Conservation (phyloP, 1,140 invertebrate species). For the Eurytemora carolleeae region DNA sequence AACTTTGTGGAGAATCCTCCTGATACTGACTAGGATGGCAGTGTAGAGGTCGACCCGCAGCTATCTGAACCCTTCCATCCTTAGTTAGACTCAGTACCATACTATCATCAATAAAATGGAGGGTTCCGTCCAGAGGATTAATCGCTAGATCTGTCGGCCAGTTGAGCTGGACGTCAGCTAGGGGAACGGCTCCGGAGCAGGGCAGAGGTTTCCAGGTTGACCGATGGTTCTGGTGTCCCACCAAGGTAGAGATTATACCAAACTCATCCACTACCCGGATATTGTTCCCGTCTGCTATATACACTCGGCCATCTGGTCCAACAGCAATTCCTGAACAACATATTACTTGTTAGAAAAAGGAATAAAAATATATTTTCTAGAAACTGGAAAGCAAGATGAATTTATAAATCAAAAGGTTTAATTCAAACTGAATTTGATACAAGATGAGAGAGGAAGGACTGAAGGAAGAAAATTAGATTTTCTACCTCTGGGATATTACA, state of each 20-base stretch:
- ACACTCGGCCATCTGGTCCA: slow-evolving; percentile 71
- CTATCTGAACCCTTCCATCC: slow-evolving; percentile 69
- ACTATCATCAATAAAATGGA: slow-evolving; percentile 87
- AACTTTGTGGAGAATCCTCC: neutral
- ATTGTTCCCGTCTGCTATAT: slow-evolving; percentile 81
- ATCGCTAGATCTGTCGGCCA: slow-evolving; percentile 86
- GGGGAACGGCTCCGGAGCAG: slow-evolving; percentile 45
- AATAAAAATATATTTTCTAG: neutral
- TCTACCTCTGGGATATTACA: no score
- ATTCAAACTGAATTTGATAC: neutral
- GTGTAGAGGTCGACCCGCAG: slow-evolving; percentile 73
- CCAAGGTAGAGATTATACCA: slow-evolving; percentile 81
- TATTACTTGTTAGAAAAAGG: neutral
- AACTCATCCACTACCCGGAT: slow-evolving; percentile 69
- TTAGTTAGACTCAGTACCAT: slow-evolving; percentile 66
- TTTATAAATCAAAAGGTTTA: no score
- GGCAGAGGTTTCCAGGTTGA: slow-evolving; percentile 65
- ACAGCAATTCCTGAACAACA: slow-evolving; percentile 49
- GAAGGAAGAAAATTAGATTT: no score
- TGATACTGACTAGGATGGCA: slow-evolving; percentile 33
- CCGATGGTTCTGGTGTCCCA: slow-evolving; percentile 74
- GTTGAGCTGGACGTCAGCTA: slow-evolving; percentile 49
- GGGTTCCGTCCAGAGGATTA: slow-evolving; percentile 73
- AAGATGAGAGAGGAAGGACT: neutral
- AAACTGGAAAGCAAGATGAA: neutral